Evolutionary conservation across 2,113 vertebrate species (phyloP), one percentile per base, ranked within the genome.

Genomic region (Taxidea taxus): DNA sequence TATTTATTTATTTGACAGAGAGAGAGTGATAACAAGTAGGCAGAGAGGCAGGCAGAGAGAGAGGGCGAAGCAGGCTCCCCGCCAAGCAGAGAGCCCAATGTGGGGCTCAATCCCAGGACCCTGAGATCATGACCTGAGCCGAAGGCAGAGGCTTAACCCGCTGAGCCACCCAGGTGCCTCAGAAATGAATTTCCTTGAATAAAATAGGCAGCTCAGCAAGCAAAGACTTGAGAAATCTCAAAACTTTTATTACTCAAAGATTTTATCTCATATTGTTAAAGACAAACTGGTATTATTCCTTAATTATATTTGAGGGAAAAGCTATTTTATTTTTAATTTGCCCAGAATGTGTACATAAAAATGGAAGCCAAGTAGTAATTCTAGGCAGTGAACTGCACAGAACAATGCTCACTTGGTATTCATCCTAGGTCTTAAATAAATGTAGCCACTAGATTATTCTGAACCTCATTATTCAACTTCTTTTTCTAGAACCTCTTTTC

Each of bases 401-500:
- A 86, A 66, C 37, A 58, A 68, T 23, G n/a, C 64, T 68, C 47
- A 23, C 90, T 83, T 93, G 91, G 72, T 83, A 85, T 74, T 96
- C 94, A 94, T 29, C 3, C 37, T 15, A 25, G 56, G 93, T 92
- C 91, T 92, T 68, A 66, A 68, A n/a, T 77, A 83, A 94, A 62
- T 7, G 47, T 1, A 72, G 91, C 82, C 42, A 60, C 82, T 78
- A 84, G 70, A 62, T 90, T 70, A 90, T 62, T 78, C 91, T 80
- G 42, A 89, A 90, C 86, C 60, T 87, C 89, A 88, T 92, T 92
- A 89, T 78, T 89, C 91, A 56, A 29, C 56, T 80, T 93, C 96
- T 97, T 93, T 94, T 89, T 91, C 93, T 87, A 91, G 86, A 82
- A 60, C 14, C 78, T 96, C 88, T 92, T 72, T 91, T 91, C 54